These are phyloP conservation scores for Perizoma affinitatum DNA, from an alignment of 2,888 invertebrate species.

Conservation along the genomic window DNA sequence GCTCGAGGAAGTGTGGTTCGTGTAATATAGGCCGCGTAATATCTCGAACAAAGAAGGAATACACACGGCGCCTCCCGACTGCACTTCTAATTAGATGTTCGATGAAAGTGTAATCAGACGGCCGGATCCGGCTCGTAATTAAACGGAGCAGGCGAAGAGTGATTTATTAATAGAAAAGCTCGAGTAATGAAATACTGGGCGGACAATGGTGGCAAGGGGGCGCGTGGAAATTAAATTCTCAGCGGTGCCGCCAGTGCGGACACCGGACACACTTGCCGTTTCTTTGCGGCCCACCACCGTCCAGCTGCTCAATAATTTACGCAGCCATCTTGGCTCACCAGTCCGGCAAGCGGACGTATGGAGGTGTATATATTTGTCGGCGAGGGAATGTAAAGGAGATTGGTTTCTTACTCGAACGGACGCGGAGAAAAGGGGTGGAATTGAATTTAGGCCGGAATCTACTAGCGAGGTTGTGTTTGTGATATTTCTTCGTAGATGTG, in stretches of 20 bases:
- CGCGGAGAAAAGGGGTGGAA: conserved; percentile 75
- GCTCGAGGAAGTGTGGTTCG: conserved; percentile 55
- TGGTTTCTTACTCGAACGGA: conserved; percentile 76
- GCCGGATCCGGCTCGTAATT: conserved; percentile 82
- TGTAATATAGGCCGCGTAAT: conserved; percentile 73
- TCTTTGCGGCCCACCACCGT: conserved; percentile 64
- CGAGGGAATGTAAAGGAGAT: conserved; percentile 82
- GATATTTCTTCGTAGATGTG: conserved; percentile 68
- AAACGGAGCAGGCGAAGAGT: conserved; percentile 82
- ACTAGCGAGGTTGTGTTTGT: conserved; percentile 70
- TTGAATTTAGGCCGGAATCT: conserved; percentile 79
- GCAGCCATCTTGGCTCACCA: conserved; percentile 41
- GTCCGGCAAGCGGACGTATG: conserved; percentile 66
- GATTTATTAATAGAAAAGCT: conserved; percentile 85
- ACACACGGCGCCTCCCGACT: conserved; percentile 69
- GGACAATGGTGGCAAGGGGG: conserved; percentile 80
- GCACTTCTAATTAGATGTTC: conserved; percentile 84
- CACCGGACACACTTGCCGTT: conserved; percentile 66
- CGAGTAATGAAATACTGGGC: conserved; percentile 83
- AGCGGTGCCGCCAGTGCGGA: conserved; percentile 50
- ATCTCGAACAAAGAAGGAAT: conserved; percentile 72
- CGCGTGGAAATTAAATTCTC: conserved; percentile 83
- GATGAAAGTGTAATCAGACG: conserved; percentile 84
- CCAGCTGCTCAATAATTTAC: conserved; percentile 72
- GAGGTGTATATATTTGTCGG: conserved; percentile 81